Evolutionary conservation across 2,888 invertebrate genomes (phyloP).

Genomic region (Xanthorhoe designata): DNA sequence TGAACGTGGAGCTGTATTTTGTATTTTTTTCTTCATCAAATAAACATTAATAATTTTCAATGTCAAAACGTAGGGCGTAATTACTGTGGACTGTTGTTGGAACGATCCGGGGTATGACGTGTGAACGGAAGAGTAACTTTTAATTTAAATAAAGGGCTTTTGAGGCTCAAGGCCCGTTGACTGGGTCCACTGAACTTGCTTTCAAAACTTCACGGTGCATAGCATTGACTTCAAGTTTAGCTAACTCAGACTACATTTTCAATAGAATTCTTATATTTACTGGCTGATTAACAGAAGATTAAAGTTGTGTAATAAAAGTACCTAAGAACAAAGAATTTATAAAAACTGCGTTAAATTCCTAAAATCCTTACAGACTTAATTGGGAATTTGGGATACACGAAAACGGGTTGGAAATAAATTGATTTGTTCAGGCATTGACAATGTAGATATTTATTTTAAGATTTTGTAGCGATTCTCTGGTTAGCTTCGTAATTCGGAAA

Average conservation of each 20-base stretch:
- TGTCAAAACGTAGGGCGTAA: slow-evolving; percentile 56
- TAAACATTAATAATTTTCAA: slow-evolving; percentile 70
- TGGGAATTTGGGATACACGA: too few species aligned
- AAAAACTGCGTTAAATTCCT: too few species aligned
- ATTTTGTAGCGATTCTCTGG: background rate
- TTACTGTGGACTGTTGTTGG: slow-evolving; percentile 60
- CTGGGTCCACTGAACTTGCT: background rate
- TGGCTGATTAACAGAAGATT: too few species aligned
- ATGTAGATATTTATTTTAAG: background rate
- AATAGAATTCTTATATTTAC: too few species aligned
- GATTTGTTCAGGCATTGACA: background rate
- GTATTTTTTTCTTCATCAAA: slow-evolving; percentile 64
- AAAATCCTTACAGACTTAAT: too few species aligned
- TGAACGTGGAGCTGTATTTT: slow-evolving; percentile 43
- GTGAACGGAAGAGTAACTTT: slow-evolving; percentile 45
- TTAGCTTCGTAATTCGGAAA: slow-evolving; percentile 2
- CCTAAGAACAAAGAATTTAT: too few species aligned
- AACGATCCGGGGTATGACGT: slow-evolving; percentile 50
- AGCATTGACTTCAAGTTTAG: too few species aligned
- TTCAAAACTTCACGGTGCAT: background rate
- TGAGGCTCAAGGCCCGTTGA: background rate
- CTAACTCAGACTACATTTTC: too few species aligned
- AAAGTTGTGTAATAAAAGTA: too few species aligned
- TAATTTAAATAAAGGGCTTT: slow-evolving; percentile 9
- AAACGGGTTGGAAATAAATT: too few species aligned